Conservation (phyloP, 2,888 invertebrate species). For the Zhuqinia jingwanae region DNA sequence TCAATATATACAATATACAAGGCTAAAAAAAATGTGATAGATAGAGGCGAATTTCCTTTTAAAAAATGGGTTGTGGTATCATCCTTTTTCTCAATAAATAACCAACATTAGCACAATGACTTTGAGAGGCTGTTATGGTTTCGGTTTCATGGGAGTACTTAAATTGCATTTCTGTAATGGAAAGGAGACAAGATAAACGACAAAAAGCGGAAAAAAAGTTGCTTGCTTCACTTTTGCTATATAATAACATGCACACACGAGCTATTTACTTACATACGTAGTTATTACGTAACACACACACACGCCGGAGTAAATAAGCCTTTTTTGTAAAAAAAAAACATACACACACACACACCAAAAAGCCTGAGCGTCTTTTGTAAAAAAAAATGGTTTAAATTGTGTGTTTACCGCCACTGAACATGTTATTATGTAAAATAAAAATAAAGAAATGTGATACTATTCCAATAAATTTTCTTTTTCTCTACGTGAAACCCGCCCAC, state of each 20-base stretch:
- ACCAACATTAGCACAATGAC: conserved; percentile 36
- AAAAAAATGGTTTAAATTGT: conserved; percentile 9
- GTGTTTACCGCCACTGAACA: conserved; percentile 15
- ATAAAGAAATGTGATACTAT: not conserved
- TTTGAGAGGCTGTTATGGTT: conserved; percentile 3
- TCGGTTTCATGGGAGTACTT: not conserved
- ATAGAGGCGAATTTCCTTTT: conserved; percentile 37
- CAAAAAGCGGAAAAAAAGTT: not conserved
- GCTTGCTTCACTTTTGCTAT: not conserved
- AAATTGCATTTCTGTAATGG: conserved; percentile 38
- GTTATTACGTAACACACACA: no score
- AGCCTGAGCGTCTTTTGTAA: not conserved
- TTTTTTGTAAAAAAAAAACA: not conserved
- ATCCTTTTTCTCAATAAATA: conserved; percentile 45
- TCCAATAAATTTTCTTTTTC: conserved; percentile 20
- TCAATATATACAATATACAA: no score
- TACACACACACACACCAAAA: no score
- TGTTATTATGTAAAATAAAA: conserved; percentile 1
- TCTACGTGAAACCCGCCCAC: not conserved
- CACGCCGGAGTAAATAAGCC: not conserved
- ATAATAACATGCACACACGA: not conserved
- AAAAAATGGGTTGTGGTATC: conserved; percentile 32
- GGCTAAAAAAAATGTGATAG: conserved; percentile 26
- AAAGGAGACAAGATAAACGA: conserved; percentile 17
- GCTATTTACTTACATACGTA: not conserved